A percentile compares a stretch with the other conserved stretches of the same genome.
These are phyloP conservation scores for Calidris pygmaea DNA, from an alignment of 2,113 vertebrate genomes.

Conservation along the genomic window DNA sequence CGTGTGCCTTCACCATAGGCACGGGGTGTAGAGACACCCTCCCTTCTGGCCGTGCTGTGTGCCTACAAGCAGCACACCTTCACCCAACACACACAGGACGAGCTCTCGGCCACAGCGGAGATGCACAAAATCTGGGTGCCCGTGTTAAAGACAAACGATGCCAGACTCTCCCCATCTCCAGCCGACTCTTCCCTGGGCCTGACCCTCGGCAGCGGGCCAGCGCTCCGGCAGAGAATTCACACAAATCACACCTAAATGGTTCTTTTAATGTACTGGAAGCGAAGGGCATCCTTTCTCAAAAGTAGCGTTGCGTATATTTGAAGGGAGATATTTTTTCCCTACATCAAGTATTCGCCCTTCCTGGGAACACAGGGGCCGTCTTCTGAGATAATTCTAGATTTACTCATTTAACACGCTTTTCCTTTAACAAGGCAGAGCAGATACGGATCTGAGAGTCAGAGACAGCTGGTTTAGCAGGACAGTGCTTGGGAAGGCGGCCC, in stretches of 20 bases:
- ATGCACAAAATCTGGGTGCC: neutral
- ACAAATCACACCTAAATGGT: neutral
- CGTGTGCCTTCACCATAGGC: fast-evolving
- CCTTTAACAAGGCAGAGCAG: neutral
- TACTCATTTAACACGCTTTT: neutral
- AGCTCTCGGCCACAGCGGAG: neutral
- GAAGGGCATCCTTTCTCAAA: neutral
- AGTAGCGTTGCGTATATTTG: neutral
- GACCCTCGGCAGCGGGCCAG: neutral
- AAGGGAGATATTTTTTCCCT: neutral
- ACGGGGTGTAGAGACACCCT: neutral
- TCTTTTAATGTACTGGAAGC: neutral
- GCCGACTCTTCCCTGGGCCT: neutral
- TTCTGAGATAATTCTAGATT: neutral
- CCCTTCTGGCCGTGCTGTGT: neutral
- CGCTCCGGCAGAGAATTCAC: neutral
- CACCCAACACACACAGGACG: fast-evolving
- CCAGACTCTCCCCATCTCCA: neutral
- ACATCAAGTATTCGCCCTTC: neutral
- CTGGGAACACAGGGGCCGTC: neutral
- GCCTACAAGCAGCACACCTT: neutral
- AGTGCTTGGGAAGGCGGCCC: neutral
- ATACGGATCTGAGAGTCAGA: neutral
- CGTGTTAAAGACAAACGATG: fast-evolving
- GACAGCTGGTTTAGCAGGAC: neutral